phyloP scores from a whole-genome alignment of 2,888 invertebrate genomes.

The Tribolium freemani region DNA sequence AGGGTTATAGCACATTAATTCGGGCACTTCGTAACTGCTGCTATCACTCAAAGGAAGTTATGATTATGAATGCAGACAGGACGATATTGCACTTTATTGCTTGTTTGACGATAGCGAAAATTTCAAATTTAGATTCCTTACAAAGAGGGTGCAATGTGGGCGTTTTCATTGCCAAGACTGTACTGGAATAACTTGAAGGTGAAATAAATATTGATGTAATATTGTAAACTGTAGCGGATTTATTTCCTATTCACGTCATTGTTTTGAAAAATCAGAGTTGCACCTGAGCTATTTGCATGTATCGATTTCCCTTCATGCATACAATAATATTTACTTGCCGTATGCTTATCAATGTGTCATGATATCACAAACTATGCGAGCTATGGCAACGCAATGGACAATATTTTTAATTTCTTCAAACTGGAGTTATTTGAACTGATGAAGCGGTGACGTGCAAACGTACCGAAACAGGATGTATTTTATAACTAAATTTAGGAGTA shows the following conservation, averaged over 20 bases:
- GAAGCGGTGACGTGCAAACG: slow-evolving; percentile 1
- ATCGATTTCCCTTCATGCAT: slow-evolving; percentile 3
- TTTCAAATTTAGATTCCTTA: neutral
- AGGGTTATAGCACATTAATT: slow-evolving; percentile 30
- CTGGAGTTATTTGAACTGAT: neutral
- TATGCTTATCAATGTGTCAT: slow-evolving; percentile 4
- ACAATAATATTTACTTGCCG: slow-evolving; percentile 8
- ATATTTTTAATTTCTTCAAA: neutral
- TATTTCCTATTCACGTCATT: neutral
- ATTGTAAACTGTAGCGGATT: neutral
- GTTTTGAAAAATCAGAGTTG: slow-evolving; percentile 1
- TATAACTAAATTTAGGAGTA: slow-evolving; percentile 23
- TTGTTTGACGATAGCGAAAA: slow-evolving; percentile 2
- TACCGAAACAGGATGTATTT: slow-evolving; percentile 24
- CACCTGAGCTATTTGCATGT: slow-evolving; percentile 11
- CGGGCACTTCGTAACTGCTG: slow-evolving; percentile 13
- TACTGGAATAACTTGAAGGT: neutral
- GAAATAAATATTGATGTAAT: neutral
- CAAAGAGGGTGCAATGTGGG: neutral
- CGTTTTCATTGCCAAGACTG: neutral
- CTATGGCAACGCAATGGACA: neutral
- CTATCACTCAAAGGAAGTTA: slow-evolving; percentile 19
- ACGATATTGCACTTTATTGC: slow-evolving; percentile 9
- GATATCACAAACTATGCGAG: neutral
- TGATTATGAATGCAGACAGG: slow-evolving; percentile 25